Evolutionary conservation across 1,140 invertebrate species (phyloP), one percentile per base, ranked within the genome.

Genomic region (Choristoneura fumiferana): DNA sequence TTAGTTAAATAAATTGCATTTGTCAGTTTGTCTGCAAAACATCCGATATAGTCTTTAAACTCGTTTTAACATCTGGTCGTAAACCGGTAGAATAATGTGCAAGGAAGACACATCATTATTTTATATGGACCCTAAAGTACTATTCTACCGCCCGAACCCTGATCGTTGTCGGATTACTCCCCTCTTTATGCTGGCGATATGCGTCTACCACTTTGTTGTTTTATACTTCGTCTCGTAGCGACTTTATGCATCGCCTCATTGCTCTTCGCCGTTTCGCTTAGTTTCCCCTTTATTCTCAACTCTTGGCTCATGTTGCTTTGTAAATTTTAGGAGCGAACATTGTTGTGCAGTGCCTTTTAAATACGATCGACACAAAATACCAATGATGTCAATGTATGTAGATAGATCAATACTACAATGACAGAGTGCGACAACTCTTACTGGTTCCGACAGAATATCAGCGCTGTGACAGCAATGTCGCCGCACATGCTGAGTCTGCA

Each of bases 131-230:
- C 70, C 72, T 82, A 75, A 79, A 84, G 75, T 73, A 76, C 60
- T 76, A 78, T 76, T 81, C 67, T 62, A 65, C 68, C 69, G 77
- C 72, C 70, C 69, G 66, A 76, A 69, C 70, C 73, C 73, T 74
- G 61, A 68, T 76, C 60, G 58, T 49, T 73, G 73, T 70, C 65
- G 78, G 76, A 88, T 85, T 85, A 88, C 86, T 77, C 63, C 71
- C 77, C 78, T 76, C 75, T 81, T 84, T 75, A 80, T 75, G 74
- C 72, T 64, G 69, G 71, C 66, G 73, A 71, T 73, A 81, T 84
- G 76, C 79, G 75, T 75, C 81, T 72, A 85, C 80, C 78, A 84
- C 82, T 88, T 88, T 85, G 85, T 87, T 87, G 84, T 88, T 85
- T 85, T 87, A 88, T 81, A 81, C 77, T 81, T 74, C 71, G 81